Evolutionary conservation across 2,888 invertebrate species (phyloP).

Genomic region (Limnephilus rhombicus): DNA sequence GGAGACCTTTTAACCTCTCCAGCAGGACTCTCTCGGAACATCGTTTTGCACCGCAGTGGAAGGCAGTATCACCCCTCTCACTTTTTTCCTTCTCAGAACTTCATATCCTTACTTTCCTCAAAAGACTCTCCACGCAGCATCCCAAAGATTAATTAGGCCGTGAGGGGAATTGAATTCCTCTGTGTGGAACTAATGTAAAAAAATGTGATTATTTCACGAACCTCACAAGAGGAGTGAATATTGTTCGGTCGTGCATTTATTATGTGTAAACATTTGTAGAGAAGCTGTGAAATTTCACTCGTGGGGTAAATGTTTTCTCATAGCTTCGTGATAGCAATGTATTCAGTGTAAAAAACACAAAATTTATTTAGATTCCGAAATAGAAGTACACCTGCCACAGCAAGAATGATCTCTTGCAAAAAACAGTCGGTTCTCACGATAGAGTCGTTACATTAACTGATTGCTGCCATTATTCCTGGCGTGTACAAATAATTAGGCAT

Average conservation of each 20-base stretch:
- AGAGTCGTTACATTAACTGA: conserved; percentile 14
- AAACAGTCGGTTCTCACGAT: conserved; percentile 9
- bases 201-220: neutral
- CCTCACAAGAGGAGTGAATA: neutral
- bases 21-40: too few species aligned
- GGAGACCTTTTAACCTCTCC: too few species aligned
- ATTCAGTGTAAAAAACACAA: neutral
- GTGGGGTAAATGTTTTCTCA: neutral
- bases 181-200: too few species aligned
- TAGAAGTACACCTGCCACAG: neutral
- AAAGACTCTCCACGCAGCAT: too few species aligned
- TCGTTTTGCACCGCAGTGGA: too few species aligned
- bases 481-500: neutral
- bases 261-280: neutral
- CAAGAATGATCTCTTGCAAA: neutral
- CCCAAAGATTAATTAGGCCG: too few species aligned
- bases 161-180: too few species aligned
- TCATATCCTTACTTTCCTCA: too few species aligned
- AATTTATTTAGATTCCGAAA: neutral
- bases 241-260: neutral
- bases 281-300: neutral
- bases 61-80: too few species aligned
- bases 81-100: too few species aligned
- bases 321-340: neutral
- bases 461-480: neutral